Evolutionary conservation across 2,888 invertebrate genomes (phyloP).

Genomic region (Emmelina monodactyla): DNA sequence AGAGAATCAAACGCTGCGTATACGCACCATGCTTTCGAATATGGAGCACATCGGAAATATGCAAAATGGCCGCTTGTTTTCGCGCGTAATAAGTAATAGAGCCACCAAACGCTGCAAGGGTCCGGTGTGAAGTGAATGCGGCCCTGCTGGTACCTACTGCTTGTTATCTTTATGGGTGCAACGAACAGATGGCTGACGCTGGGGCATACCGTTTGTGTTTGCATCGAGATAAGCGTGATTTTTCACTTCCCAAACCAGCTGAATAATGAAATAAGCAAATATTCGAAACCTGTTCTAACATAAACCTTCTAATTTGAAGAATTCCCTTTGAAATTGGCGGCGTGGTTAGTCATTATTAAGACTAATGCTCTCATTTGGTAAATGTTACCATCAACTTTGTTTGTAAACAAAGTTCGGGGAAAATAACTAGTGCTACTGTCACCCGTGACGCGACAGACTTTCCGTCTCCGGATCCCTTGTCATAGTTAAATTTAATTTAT

Average conservation of each 20-base stretch:
- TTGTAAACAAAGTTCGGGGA: conserved; percentile 28
- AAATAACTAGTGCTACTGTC: neutral
- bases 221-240: conserved; percentile 60
- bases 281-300: conserved; percentile 43
- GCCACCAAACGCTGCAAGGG: conserved; percentile 38
- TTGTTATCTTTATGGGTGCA: conserved; percentile 64
- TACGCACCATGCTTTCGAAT: conserved; percentile 59
- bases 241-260: conserved; percentile 60
- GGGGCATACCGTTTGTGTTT: conserved; percentile 50
- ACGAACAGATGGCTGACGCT: conserved; percentile 58
- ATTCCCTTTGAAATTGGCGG: conserved; percentile 13
- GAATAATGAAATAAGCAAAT: conserved; percentile 51
- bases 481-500: neutral
- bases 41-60: conserved; percentile 62
- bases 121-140: conserved; percentile 49
- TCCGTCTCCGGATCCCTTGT: neutral
- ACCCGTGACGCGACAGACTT: conserved; percentile 11
- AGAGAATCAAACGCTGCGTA: conserved; percentile 50
- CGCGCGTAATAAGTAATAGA: conserved; percentile 43
- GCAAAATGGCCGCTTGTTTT: conserved; percentile 56
- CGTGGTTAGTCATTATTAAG: neutral
- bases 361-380: too few species aligned
- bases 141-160: conserved; percentile 49
- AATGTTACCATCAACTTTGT: conserved; percentile 34
- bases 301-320: conserved; percentile 40